Conservation (phyloP, 1,140 invertebrate genomes). For the Tetranychus cinnabarinus region DNA sequence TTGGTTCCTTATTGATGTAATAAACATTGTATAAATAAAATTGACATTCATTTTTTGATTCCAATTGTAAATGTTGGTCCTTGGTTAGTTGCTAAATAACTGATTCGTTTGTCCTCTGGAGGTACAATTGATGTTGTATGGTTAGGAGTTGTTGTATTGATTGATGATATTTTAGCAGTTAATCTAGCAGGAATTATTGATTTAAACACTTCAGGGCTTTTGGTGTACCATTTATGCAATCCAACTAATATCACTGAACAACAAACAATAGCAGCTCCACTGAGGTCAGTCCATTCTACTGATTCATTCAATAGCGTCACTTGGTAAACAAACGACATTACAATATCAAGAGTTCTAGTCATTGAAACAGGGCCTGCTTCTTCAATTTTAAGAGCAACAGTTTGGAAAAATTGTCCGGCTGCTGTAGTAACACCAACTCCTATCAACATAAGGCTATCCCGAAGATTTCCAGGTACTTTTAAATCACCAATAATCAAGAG, state of each 20-base stretch:
- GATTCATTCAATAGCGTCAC: not conserved
- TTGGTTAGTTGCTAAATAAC: too few species aligned
- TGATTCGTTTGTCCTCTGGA: too few species aligned
- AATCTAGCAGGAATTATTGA: not conserved
- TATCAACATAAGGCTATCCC: not conserved
- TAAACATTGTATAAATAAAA: too few species aligned
- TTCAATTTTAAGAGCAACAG: conserved; percentile 58
- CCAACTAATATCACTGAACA: not conserved
- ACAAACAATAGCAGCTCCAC: not conserved
- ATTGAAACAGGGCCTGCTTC: conserved; percentile 69
- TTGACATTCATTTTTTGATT: too few species aligned
- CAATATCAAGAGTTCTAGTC: conserved; percentile 59
- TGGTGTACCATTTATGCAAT: not conserved
- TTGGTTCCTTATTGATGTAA: too few species aligned
- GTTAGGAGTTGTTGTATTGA: too few species aligned
- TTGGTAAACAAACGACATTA: conserved; percentile 74
- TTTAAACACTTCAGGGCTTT: not conserved
- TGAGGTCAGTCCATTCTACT: not conserved
- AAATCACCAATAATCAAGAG: not conserved
- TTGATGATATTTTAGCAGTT: too few species aligned
- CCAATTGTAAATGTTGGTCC: too few species aligned
- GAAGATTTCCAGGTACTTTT: not conserved
- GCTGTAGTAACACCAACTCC: conserved; percentile 31
- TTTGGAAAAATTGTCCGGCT: conserved; percentile 57
- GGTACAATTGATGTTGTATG: too few species aligned